phyloP scores from a whole-genome alignment of 2,113 vertebrate species.

The Sitta europaea region DNA sequence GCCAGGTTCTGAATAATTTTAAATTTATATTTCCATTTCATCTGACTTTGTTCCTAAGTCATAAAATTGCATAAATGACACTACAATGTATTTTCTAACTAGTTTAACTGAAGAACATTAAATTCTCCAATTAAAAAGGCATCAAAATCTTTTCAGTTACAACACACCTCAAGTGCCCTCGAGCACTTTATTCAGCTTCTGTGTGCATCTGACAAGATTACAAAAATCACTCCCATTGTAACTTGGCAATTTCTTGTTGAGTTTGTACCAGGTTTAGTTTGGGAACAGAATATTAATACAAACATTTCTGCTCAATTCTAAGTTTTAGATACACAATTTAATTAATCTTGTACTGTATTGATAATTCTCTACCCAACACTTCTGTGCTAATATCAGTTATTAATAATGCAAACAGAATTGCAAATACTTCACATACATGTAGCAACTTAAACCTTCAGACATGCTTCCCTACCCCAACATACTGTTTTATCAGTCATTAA shows the following conservation, averaged over 20 bases:
- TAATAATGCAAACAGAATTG: not conserved
- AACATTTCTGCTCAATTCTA: not conserved
- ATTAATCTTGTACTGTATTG: not conserved
- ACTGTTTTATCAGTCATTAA: not conserved
- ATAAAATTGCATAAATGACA: not conserved
- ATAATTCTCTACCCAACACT: not conserved
- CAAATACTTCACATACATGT: not conserved
- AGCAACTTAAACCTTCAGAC: not conserved
- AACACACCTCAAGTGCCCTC: not conserved
- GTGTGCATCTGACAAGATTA: not conserved
- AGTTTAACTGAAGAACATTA: not conserved
- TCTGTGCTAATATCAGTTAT: not conserved
- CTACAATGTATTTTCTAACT: not conserved
- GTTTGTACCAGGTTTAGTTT: not conserved
- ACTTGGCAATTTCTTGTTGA: not conserved
- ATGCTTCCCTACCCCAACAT: not conserved
- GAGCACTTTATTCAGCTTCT: not conserved
- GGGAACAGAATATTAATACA: not conserved
- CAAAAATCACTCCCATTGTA: not conserved
- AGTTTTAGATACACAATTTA: not conserved
- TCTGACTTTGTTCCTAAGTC: not conserved
- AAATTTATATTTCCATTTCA: not conserved
- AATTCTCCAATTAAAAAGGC: not conserved
- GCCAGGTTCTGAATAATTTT: not conserved
- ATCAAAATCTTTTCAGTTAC: not conserved